These are phyloP conservation scores for Arrhopalites spinosus DNA, from an alignment of 2,888 invertebrate genomes.

Conservation along the genomic window DNA sequence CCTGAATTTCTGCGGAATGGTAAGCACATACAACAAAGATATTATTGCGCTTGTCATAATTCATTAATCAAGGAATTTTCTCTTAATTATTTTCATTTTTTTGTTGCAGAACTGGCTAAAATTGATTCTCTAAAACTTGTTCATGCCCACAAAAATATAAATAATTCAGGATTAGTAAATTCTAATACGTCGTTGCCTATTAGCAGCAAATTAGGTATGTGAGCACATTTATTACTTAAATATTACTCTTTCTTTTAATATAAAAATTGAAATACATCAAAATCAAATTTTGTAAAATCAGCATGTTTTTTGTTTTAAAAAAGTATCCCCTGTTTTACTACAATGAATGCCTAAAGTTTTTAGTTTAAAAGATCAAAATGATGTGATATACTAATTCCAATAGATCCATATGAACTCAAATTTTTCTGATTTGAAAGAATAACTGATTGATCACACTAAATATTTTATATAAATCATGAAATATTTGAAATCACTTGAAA, in stretches of 20 bases:
- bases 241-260: too few species aligned
- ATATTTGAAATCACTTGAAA: too few species aligned
- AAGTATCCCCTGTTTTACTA: too few species aligned
- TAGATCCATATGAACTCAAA: conserved; percentile 45
- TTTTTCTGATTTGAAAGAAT: conserved; percentile 29
- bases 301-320: too few species aligned
- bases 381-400: conserved; percentile 39
- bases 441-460: conserved; percentile 27
- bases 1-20: conserved; percentile 59
- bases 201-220: conserved; percentile 24
- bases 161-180: conserved; percentile 23
- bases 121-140: conserved; percentile 34
- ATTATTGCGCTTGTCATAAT: too few species aligned
- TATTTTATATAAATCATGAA: too few species aligned
- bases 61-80: too few species aligned
- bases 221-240: background rate
- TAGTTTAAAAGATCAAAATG: conserved; percentile 19
- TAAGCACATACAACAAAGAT: too few species aligned
- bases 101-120: conserved; percentile 59
- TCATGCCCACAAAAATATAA: conserved; percentile 23
- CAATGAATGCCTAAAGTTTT: too few species aligned
- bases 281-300: too few species aligned
- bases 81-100: too few species aligned
- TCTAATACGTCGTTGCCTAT: conserved; percentile 17
- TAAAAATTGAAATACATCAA: too few species aligned